Evolutionary conservation across 2,888 invertebrate genomes (phyloP).

Genomic region (Apodemia hepburni): DNA sequence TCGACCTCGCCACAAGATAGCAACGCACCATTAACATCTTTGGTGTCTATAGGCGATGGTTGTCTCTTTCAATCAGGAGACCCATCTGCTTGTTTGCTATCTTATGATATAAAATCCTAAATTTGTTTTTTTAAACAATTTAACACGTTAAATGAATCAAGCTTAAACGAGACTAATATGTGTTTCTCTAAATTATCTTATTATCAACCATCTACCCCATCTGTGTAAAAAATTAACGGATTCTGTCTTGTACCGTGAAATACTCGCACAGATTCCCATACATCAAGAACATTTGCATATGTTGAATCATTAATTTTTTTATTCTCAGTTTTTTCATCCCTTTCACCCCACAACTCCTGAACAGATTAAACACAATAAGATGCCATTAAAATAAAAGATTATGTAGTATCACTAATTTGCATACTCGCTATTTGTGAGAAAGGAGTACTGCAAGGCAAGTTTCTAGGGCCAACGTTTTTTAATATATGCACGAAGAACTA

Average conservation of each 20-base stretch:
- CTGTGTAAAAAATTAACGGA: conserved; percentile 31
- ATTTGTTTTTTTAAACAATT: too few species aligned
- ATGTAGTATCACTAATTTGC: conserved; percentile 66
- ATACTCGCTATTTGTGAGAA: conserved; percentile 69
- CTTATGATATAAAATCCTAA: too few species aligned
- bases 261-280: conserved; percentile 51
- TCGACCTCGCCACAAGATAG: too few species aligned
- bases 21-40: background rate
- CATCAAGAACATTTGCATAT: conserved; percentile 66
- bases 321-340: conserved; percentile 47
- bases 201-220: conserved; percentile 18
- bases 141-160: background rate
- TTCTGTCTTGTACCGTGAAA: conserved; percentile 24
- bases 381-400: conserved; percentile 79
- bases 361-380: conserved; percentile 71
- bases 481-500: conserved; percentile 52
- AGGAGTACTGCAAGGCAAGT: conserved; percentile 54
- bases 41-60: background rate
- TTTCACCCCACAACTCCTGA: conserved; percentile 54
- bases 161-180: background rate
- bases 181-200: conserved; percentile 10
- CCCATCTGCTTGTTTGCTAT: background rate
- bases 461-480: conserved; percentile 49
- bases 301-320: conserved; percentile 68
- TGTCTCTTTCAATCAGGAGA: background rate